Conservation (phyloP, 1,140 invertebrate species). For the Apis dorsata region DNA sequence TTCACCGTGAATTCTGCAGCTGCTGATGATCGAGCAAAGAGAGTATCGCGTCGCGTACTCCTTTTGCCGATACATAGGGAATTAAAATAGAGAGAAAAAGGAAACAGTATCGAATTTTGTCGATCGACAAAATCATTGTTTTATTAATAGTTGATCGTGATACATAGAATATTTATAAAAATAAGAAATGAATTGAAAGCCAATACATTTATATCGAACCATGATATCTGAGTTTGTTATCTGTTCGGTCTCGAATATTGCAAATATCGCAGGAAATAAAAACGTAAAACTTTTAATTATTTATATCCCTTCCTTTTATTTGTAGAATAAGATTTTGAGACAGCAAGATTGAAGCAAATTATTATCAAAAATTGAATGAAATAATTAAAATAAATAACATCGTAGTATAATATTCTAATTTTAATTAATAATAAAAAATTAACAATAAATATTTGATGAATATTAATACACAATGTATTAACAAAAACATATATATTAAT, state of each 20-base stretch:
- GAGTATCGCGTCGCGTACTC: neutral
- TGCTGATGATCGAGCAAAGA: slow-evolving; percentile 9
- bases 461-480: no score
- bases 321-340: no score
- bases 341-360: no score
- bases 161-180: slow-evolving; percentile 26
- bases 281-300: neutral
- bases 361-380: no score
- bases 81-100: neutral
- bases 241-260: neutral
- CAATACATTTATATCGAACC: neutral
- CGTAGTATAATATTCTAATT: no score
- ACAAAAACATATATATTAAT: no score
- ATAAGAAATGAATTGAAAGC: neutral
- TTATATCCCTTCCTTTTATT: no score
- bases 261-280: neutral
- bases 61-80: no score
- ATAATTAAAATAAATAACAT: no score
- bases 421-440: no score
- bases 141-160: slow-evolving; percentile 14
- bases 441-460: no score
- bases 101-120: neutral
- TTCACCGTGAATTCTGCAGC: slow-evolving; percentile 51
- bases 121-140: slow-evolving; percentile 22
- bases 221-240: neutral